Percentiles rank a stretch among this genome's conserved stretches.
These are phyloP conservation scores for Pseudotriccus pelzelni DNA, from an alignment of 2,797 vertebrate genomes.

Conservation along the genomic window DNA sequence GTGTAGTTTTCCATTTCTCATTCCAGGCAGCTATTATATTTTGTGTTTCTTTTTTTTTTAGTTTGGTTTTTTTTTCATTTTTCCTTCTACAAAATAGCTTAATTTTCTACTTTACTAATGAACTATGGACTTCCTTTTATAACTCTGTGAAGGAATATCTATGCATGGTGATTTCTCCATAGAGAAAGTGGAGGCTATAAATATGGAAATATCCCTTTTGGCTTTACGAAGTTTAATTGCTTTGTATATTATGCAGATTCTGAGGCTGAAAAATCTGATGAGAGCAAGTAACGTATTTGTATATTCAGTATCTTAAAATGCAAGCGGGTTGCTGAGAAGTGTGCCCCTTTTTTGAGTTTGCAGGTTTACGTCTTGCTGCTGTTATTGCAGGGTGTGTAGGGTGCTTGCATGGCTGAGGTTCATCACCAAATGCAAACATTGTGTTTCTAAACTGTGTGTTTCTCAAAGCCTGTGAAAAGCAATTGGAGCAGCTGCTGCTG, in stretches of 20 bases:
- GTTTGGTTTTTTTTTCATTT: not conserved
- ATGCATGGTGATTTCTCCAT: slow-evolving; percentile 5
- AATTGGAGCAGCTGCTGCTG: not conserved
- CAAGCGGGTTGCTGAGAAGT: not conserved
- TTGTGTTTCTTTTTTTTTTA: not conserved
- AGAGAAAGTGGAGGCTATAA: slow-evolving; percentile 23
- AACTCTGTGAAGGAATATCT: slow-evolving; percentile 14
- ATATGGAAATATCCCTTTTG: slow-evolving; percentile 28
- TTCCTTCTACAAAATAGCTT: not conserved
- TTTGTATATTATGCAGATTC: slow-evolving; percentile 31
- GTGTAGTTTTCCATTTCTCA: not conserved
- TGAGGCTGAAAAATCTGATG: not conserved
- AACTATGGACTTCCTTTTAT: slow-evolving; percentile 24
- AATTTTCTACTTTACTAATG: not conserved
- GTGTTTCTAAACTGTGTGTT: not conserved
- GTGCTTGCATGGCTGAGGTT: not conserved
- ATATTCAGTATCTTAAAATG: not conserved
- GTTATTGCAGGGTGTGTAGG: not conserved
- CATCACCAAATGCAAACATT: not conserved
- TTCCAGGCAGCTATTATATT: not conserved
- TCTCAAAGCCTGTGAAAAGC: not conserved
- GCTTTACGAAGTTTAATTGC: slow-evolving; percentile 36
- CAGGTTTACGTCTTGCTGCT: not conserved
- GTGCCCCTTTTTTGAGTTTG: not conserved
- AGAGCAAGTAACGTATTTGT: not conserved